Evolutionary conservation across 2,113 vertebrate species (phyloP).

Genomic region (Corythornis cristatus): DNA sequence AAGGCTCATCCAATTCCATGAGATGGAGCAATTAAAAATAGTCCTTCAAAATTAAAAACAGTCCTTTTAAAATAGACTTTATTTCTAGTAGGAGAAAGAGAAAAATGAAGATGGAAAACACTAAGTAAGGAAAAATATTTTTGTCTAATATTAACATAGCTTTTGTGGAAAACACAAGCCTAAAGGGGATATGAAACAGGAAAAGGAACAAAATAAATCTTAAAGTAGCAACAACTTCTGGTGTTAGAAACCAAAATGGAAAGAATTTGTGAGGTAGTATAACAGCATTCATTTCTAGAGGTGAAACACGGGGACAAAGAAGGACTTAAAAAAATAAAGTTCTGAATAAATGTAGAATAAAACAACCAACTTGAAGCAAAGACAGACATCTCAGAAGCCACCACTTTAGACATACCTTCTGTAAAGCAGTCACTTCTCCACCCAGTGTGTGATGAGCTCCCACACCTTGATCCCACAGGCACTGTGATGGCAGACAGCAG

Average conservation of each 20-base stretch:
- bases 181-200: neutral
- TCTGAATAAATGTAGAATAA: neutral
- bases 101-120: neutral
- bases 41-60: neutral
- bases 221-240: neutral
- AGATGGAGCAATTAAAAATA: neutral
- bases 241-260: neutral
- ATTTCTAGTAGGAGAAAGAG: neutral
- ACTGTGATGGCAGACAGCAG: rapidly evolving
- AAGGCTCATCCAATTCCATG: neutral
- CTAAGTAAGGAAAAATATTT: neutral
- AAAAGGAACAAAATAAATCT: conserved; percentile 42
- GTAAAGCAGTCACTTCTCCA: neutral
- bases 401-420: neutral
- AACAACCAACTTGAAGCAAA: neutral
- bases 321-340: neutral
- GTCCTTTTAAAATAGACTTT: neutral
- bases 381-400: neutral
- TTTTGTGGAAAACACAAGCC: neutral
- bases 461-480: rapidly evolving
- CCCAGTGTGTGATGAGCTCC: neutral
- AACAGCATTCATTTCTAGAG: neutral
- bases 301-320: neutral
- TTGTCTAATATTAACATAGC: neutral
- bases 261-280: neutral